Base-by-base conservation (phyloP, 2,888 invertebrate genomes). In the Boloria euphrosyne region DNA sequence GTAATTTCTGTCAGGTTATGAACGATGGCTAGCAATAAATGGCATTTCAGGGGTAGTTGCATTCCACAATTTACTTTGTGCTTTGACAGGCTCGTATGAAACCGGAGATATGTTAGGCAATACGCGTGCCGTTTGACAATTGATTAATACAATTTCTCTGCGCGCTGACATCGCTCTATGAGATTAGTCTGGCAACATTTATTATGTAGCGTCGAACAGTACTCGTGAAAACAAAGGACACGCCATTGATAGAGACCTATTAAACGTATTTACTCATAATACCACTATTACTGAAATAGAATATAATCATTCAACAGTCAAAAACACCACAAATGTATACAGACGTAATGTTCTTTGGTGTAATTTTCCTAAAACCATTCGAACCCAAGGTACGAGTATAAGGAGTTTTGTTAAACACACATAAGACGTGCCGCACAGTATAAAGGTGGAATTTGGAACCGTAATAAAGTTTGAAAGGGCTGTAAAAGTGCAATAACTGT, bases 401-500 rank as follows among this genome's bases (percentile, higher is more conserved):
- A 52, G 60, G 65, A 72, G 79, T 85, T 86, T 83, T 80, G 84
- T 84, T 81, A 84, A 85, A 86, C 86, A 88, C 86, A 87, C 85
- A 85, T 78, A 83, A 83, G 82, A 78, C 78, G 74, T 76, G 75
- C 70, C 73, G 69, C 75, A 76, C 75, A 73, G 76, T 76, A 74
- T 77, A 77, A 78, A 82, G 80, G 81, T 81, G 87, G 88, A 86
- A 90, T 90, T 89, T 83, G 89, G 91, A 78, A 82, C 89, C 87
- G 90, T 84, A 88, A 90, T 92, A 92, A 92, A 92, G 78, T 90
- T 89, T 86, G 90, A 91, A 92, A 91, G 92, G 90, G 87, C 89
- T 87, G 89, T 92, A 91, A 91, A 92, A 91, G 90, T 84, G 87
- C 90, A 80, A 86, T 92, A 91, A 90, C 91, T 88, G 90, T 91